These are phyloP conservation scores for Narcine bancroftii DNA, from an alignment of 2,113 vertebrate species.

Conservation along the genomic window DNA sequence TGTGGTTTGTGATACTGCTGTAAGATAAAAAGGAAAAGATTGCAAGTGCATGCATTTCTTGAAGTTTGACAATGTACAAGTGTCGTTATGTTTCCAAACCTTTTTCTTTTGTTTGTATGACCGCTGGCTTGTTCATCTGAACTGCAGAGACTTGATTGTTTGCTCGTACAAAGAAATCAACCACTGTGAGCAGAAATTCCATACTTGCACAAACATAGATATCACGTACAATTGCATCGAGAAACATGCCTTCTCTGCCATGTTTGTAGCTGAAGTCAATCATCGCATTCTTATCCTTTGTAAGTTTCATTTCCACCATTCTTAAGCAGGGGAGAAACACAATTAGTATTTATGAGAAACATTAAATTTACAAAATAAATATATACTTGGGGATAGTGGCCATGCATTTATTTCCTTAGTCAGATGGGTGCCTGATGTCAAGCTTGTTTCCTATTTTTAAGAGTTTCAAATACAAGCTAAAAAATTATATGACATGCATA, in stretches of 20 bases:
- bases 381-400: neutral
- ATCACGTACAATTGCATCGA: slow-evolving; percentile 77
- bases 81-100: slow-evolving; percentile 50
- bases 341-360: neutral
- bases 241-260: slow-evolving; percentile 65
- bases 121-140: slow-evolving; percentile 53
- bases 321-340: slow-evolving; percentile 48
- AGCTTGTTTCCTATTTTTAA: neutral
- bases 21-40: slow-evolving; percentile 41
- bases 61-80: slow-evolving; percentile 1
- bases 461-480: neutral
- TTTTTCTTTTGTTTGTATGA: slow-evolving; percentile 56
- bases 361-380: neutral
- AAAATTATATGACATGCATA: neutral
- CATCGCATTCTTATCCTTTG: slow-evolving; percentile 82
- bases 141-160: slow-evolving; percentile 62
- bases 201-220: slow-evolving; percentile 89
- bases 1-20: slow-evolving; percentile 54
- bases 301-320: slow-evolving; percentile 84
- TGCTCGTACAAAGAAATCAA: slow-evolving; percentile 81
- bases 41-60: neutral
- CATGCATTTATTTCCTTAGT: neutral
- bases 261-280: slow-evolving; percentile 76
- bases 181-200: slow-evolving; percentile 86
- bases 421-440: neutral